Conservation (phyloP, 64 coral and sea anemone species). For the Platygyra sinensis region DNA sequence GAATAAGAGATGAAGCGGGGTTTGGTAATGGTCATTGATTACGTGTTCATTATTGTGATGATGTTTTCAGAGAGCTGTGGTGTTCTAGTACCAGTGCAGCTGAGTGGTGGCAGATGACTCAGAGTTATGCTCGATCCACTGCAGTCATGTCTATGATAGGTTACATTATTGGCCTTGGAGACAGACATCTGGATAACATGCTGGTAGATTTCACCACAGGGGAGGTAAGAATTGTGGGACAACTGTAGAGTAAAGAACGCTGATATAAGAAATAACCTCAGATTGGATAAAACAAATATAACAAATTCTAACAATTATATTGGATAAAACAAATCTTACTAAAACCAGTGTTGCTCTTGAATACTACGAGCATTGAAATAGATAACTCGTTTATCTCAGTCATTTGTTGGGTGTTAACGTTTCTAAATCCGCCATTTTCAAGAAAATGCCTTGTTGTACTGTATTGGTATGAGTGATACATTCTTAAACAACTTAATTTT, state of each 20-base stretch:
- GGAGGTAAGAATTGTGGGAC: constrained; percentile 52
- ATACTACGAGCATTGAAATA: too few species aligned
- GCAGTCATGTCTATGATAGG: constrained; percentile 99
- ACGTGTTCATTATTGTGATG: not conserved
- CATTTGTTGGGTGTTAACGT: too few species aligned
- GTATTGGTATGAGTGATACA: not conserved
- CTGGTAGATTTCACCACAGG: constrained; percentile 98
- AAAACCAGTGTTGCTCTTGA: too few species aligned
- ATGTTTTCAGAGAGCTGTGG: constrained; percentile 83
- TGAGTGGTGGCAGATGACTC: constrained; percentile 99
- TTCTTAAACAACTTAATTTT: not conserved
- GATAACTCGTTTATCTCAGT: too few species aligned
- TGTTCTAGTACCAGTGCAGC: constrained; percentile 94
- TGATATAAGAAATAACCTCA: too few species aligned
- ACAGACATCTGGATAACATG: constrained; percentile 99
- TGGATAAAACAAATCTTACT: too few species aligned
- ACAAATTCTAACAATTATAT: too few species aligned
- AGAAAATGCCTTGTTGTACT: too few species aligned
- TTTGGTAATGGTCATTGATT: not conserved
- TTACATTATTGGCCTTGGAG: constrained; percentile 94
- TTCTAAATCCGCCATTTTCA: too few species aligned
- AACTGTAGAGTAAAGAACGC: too few species aligned
- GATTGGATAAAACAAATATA: too few species aligned
- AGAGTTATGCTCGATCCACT: constrained; percentile 91
- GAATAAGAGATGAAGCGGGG: too few species aligned